A percentile compares a stretch with the other conserved stretches of the same genome.
Conservation (phyloP, 2,888 invertebrate species). For the Oligia strigilis region DNA sequence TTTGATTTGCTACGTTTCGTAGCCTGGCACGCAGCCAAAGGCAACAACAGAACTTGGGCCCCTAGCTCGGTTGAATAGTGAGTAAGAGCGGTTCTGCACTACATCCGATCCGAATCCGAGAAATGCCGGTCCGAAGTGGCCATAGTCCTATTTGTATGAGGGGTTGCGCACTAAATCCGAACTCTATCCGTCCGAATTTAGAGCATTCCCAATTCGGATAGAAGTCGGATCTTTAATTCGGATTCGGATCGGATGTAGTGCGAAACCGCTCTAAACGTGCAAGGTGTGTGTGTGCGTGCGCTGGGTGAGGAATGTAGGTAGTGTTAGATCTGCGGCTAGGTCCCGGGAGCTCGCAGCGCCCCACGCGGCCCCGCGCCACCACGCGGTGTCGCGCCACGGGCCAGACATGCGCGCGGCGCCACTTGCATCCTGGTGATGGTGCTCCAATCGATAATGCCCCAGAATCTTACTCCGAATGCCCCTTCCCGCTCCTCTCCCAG, state of each 20-base stretch:
- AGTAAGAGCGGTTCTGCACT: neutral
- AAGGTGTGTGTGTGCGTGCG: slow-evolving; percentile 46
- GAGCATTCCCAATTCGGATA: no score
- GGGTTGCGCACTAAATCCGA: no score
- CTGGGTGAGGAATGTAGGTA: slow-evolving; percentile 46
- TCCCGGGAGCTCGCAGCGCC: slow-evolving; percentile 60
- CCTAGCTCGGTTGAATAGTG: slow-evolving; percentile 4
- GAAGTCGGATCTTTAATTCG: no score
- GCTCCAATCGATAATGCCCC: slow-evolving; percentile 88
- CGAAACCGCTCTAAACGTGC: neutral
- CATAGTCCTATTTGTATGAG: no score
- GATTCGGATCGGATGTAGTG: no score
- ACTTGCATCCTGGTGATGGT: slow-evolving; percentile 84
- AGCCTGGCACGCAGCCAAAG: slow-evolving; percentile 27
- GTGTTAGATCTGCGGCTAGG: slow-evolving; percentile 60
- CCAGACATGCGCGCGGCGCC: slow-evolving; percentile 82
- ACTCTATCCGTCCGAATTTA: no score
- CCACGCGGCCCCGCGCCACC: slow-evolving; percentile 64
- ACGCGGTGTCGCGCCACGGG: slow-evolving; percentile 65
- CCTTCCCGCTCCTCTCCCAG: slow-evolving; percentile 81
- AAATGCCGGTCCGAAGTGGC: no score
- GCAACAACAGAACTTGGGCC: slow-evolving; percentile 5
- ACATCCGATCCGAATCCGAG: no score
- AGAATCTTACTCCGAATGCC: slow-evolving; percentile 83
- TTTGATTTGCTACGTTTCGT: slow-evolving; percentile 34